Conservation (phyloP, 1,140 invertebrate genomes). For the Plutomurus gul region DNA sequence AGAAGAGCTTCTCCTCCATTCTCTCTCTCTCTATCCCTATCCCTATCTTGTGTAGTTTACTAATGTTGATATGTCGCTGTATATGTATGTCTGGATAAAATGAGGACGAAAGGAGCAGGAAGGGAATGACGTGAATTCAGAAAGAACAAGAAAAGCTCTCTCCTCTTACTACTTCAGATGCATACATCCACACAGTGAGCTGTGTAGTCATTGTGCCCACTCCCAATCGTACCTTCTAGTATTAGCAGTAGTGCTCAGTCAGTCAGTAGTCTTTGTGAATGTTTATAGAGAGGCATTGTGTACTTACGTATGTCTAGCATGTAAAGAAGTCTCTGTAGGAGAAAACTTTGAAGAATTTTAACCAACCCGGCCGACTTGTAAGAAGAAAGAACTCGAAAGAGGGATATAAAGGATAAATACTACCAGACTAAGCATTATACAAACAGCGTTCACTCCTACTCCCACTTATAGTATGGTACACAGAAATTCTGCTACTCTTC, state of each 20-base stretch:
- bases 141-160: not conserved
- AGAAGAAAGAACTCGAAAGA: slow-evolving; percentile 15
- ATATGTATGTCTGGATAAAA: slow-evolving; percentile 10
- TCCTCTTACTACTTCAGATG: too few relatives aligned
- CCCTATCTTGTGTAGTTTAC: not conserved
- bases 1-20: slow-evolving; percentile 9
- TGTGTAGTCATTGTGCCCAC: too few relatives aligned
- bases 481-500: too few relatives aligned
- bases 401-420: not conserved
- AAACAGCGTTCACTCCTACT: too few relatives aligned
- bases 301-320: not conserved
- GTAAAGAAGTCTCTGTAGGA: slow-evolving; percentile 22
- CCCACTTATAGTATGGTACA: too few relatives aligned
- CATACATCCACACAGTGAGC: too few relatives aligned
- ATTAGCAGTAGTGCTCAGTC: too few relatives aligned
- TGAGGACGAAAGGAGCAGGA: slow-evolving; percentile 25
- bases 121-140: slow-evolving; percentile 29
- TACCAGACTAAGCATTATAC: not conserved
- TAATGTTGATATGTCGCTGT: not conserved
- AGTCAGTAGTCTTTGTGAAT: slow-evolving; percentile 7
- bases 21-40: not conserved
- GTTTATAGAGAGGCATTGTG: slow-evolving; percentile 2
- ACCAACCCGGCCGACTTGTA: slow-evolving; percentile 1
- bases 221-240: not conserved
- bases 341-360: slow-evolving; percentile 47